phyloP scores from a whole-genome alignment of 2,888 invertebrate genomes.

The Leistus spinibarbis region DNA sequence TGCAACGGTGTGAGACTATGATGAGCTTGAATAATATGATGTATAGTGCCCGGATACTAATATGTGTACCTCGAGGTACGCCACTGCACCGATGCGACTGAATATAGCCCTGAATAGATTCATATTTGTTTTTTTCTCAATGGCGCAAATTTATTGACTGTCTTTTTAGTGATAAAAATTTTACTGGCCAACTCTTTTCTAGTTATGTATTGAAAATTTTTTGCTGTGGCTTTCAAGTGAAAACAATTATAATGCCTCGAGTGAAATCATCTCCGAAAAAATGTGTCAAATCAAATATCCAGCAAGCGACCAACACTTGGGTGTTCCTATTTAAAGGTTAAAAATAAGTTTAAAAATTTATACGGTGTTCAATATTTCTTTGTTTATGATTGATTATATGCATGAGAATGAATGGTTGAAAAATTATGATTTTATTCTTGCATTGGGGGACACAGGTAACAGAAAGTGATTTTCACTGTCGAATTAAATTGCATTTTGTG shows the following conservation, averaged over 20 bases:
- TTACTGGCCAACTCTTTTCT: constrained; percentile 21
- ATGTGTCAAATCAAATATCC: constrained; percentile 60
- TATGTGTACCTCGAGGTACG: background rate
- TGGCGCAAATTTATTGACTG: constrained; percentile 26
- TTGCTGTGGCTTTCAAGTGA: constrained; percentile 30
- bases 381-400: background rate
- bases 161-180: constrained; percentile 33
- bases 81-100: background rate
- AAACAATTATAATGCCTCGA: constrained; percentile 60
- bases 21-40: too few relatives aligned
- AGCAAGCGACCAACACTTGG: constrained; percentile 71
- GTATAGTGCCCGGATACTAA: background rate
- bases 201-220: constrained; percentile 22
- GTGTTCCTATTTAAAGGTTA: constrained; percentile 70
- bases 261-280: constrained; percentile 63
- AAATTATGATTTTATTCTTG: background rate
- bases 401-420: background rate
- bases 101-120: background rate
- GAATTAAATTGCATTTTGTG: background rate
- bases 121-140: background rate
- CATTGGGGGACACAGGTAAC: background rate
- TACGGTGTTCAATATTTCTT: background rate
- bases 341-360: constrained; percentile 33
- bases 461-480: background rate
- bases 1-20: too few relatives aligned